Conservation (phyloP, 1,140 invertebrate genomes). For the Chironomus striatipennis region DNA sequence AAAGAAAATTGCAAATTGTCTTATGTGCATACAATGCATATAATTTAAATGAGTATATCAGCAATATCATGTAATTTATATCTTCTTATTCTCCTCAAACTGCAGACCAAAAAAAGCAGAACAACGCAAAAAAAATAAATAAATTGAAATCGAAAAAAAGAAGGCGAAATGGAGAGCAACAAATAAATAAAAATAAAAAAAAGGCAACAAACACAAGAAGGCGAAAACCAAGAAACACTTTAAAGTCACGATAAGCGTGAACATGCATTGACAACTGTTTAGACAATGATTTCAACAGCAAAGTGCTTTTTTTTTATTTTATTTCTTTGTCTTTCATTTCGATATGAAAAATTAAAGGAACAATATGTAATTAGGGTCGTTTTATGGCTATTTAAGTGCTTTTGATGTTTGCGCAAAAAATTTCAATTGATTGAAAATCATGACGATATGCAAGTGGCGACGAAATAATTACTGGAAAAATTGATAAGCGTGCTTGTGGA, state of each 20-base stretch:
- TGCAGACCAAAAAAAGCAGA: background rate
- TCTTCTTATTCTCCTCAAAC: background rate
- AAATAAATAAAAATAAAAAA: background rate
- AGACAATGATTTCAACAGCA: conserved; percentile 13
- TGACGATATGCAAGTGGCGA: no score
- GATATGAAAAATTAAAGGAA: no score
- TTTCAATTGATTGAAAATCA: no score
- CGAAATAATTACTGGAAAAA: no score
- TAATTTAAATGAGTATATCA: background rate
- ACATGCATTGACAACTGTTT: conserved; percentile 12
- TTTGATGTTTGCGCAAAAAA: no score
- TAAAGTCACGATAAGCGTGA: conserved; percentile 1
- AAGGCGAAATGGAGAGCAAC: background rate
- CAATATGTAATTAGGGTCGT: no score
- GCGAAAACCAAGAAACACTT: background rate
- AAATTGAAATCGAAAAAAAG: background rate
- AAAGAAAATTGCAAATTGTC: no score
- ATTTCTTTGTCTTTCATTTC: no score
- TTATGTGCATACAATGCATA: background rate
- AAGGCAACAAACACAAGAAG: no score
- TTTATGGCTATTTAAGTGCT: no score
- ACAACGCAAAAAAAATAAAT: conserved; percentile 4
- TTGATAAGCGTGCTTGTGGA: no score
- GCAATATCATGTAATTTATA: background rate
- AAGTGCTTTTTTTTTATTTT: background rate